These are phyloP conservation scores for Pilophorus perplexus DNA, from an alignment of 2,888 invertebrate species.

Conservation along the genomic window DNA sequence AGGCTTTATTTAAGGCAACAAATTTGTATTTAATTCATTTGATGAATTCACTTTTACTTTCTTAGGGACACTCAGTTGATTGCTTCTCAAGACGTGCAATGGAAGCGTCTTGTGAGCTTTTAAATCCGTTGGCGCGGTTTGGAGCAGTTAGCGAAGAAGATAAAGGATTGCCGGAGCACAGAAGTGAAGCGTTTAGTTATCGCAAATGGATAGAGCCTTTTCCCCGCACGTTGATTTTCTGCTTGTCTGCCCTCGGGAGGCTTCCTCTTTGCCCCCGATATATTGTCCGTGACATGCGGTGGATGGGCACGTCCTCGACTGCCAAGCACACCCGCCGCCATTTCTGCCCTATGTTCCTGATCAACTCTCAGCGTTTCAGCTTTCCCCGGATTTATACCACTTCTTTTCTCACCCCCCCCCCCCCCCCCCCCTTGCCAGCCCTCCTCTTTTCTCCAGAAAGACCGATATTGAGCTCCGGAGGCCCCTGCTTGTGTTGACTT, in stretches of 20 bases:
- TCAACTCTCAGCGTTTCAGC: constrained; percentile 16
- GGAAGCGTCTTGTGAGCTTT: too few relatives aligned
- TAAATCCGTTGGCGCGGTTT: too few relatives aligned
- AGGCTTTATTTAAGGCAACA: too few relatives aligned
- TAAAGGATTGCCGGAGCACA: constrained; percentile 20
- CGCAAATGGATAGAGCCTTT: constrained; percentile 28
- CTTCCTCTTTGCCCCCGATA: constrained; percentile 29
- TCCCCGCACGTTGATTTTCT: constrained; percentile 38
- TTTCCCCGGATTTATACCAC: not conserved
- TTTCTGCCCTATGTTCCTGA: constrained; percentile 18
- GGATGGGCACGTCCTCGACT: constrained; percentile 41
- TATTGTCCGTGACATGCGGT: constrained; percentile 40
- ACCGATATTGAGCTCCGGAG: not conserved
- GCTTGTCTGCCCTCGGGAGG: constrained; percentile 34
- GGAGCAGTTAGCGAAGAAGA: constrained; percentile 23
- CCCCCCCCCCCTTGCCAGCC: not conserved
- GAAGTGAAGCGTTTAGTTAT: constrained; percentile 38
- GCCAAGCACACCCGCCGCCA: constrained; percentile 34
- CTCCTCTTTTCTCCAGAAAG: not conserved
- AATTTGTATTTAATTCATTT: too few relatives aligned
- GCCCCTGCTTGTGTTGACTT: not conserved
- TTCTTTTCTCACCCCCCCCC: not conserved
- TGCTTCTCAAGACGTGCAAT: too few relatives aligned
- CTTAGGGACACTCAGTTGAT: too few relatives aligned
- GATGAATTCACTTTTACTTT: too few relatives aligned